A percentile compares a stretch with the other conserved stretches of the same genome.
These are phyloP conservation scores for Fundulus diaphanus DNA, from an alignment of 2,797 vertebrate species.

Conservation along the genomic window DNA sequence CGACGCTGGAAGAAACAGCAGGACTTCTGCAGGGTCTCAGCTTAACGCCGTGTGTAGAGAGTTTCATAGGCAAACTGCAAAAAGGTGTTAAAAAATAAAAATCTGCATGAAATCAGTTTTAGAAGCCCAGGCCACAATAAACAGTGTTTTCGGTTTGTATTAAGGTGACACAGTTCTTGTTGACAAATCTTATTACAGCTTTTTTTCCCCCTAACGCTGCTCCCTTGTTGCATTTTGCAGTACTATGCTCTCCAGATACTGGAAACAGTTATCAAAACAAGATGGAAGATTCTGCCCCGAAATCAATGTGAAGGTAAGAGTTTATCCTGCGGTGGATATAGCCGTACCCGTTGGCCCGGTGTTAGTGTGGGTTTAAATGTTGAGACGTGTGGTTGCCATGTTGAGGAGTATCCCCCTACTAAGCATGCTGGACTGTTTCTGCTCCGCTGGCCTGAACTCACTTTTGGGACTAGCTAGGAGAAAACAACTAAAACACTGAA, in stretches of 20 bases:
- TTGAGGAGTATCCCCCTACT: conserved; percentile 57
- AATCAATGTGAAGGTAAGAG: conserved; percentile 97
- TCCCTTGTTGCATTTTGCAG: conserved; percentile 88
- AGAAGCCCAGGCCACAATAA: conserved; percentile 76
- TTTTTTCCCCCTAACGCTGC: conserved; percentile 59
- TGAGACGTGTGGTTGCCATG: conserved; percentile 74
- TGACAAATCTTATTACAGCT: conserved; percentile 33
- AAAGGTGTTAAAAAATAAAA: no score
- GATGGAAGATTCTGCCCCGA: conserved; percentile 99
- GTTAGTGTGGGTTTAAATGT: conserved; percentile 66
- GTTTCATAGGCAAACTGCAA: conserved; percentile 16
- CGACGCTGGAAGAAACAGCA: conserved; percentile 94
- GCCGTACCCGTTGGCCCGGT: conserved; percentile 56
- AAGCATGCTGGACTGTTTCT: conserved; percentile 74
- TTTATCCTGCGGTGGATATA: conserved; percentile 1
- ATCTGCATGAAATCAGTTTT: conserved; percentile 89
- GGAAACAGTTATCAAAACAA: conserved; percentile 99
- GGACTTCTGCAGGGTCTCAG: conserved; percentile 87
- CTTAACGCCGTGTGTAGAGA: conserved; percentile 76
- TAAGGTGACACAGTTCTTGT: conserved; percentile 60
- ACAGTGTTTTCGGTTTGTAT: conserved; percentile 68
- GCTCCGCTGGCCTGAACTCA: conserved; percentile 59
- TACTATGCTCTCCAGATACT: conserved; percentile 99
- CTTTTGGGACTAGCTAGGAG: conserved; percentile 46
- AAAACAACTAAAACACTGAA: conserved; percentile 42